Conservation (phyloP, 2,113 vertebrate genomes). For the Passer domesticus region DNA sequence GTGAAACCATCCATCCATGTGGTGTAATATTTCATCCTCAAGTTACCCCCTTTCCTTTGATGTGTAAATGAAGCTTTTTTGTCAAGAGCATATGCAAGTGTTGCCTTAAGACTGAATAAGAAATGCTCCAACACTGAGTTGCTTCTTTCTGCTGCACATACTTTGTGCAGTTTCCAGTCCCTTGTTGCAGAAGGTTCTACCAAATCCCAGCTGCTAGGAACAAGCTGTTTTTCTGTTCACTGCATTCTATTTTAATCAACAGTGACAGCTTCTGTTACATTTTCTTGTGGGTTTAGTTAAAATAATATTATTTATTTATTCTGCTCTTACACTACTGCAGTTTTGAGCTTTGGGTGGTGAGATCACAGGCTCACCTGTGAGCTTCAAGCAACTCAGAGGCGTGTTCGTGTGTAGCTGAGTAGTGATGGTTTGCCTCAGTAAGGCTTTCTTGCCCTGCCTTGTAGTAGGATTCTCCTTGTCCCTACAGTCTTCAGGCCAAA, state of each 20-base stretch:
- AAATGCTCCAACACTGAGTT: not conserved
- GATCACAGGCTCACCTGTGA: not conserved
- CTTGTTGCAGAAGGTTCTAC: not conserved
- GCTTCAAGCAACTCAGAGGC: not conserved
- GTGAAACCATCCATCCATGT: not conserved
- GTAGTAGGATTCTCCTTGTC: not conserved
- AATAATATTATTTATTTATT: not conserved
- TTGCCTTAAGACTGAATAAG: not conserved
- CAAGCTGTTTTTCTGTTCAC: not conserved
- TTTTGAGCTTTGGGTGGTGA: not conserved
- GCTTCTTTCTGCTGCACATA: not conserved
- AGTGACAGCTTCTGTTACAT: not conserved
- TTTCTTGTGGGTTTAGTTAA: not conserved
- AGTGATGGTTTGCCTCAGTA: not conserved
- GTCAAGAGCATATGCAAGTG: not conserved
- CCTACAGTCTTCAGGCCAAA: not conserved
- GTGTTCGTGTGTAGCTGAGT: not conserved
- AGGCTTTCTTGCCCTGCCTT: not conserved
- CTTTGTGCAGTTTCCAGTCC: not conserved
- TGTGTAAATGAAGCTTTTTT: not conserved
- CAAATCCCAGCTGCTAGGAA: not conserved
- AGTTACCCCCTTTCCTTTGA: not conserved
- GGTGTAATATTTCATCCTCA: not conserved
- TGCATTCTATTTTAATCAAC: not conserved
- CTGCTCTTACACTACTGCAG: not conserved